Evolutionary conservation across 1,140 invertebrate genomes (phyloP), one percentile per base, ranked within the genome.

Genomic region (Apis cerana): DNA sequence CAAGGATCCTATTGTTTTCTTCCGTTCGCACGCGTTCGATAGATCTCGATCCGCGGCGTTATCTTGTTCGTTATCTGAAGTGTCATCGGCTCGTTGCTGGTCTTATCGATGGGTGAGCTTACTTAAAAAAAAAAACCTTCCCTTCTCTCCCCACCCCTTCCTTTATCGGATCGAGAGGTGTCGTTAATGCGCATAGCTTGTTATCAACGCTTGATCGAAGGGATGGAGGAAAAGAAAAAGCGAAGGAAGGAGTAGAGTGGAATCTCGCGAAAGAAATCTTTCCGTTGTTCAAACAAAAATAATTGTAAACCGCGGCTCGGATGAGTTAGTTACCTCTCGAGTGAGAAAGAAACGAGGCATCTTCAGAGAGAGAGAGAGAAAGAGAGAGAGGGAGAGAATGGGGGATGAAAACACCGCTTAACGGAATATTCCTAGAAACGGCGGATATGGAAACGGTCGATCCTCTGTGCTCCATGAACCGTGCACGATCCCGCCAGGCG

Each of bases 1-100:
- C 82, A 81, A 87, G 80, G 85, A 87, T 81, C 62, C 65, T 76
- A 83, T 87, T 87, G 81, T 84, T 80, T 87, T 80, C 86, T 87
- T 87, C 59, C 59, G 59, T 59, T 78, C 75, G 67, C 50, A 59
- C 59, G 17, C 21, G 21, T 61, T 82, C 81, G 75, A 77, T 82
- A 59, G 50, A 65, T 67, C 79, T 23, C 19, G 23, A 19, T 21
- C 21, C 56, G 19, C 27, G 13, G 9, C 9, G 50, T 27, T 27
- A 17, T 76, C 74, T 69, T 76, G 48, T 59, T 76, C 80, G 80
- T 82, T 82, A 82, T 52, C 5, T 19, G 5, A 17, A 72, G 48
- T 27, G 48, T 52, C 76, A 59, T 59, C 12, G 11, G 33, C n/a
- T 48, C 21, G 52, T 50, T 19, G 17, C 17, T 27, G 15, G 27